Percentiles rank a stretch among this genome's conserved stretches.
Conservation (phyloP, 1,140 invertebrate species). For the Arion vulgaris region DNA sequence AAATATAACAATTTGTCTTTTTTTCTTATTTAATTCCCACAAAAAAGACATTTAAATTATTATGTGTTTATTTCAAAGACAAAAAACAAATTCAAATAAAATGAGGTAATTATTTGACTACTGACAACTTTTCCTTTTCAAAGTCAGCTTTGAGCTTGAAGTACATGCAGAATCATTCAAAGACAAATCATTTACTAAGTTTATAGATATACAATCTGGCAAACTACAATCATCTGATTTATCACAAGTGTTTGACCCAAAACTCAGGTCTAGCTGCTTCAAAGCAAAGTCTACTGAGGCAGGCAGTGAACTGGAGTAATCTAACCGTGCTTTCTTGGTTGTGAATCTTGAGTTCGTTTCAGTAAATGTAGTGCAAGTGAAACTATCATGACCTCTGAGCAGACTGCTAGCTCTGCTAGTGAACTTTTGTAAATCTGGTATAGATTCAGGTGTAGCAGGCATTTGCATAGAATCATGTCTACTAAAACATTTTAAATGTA, state of each 20-base stretch:
- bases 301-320: not conserved
- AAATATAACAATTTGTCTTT: not conserved
- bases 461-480: not conserved
- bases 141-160: not conserved
- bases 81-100: not conserved
- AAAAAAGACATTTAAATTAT: not conserved
- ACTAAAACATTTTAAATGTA: not conserved
- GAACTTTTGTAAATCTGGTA: slow-evolving; percentile 6
- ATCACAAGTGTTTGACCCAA: not conserved
- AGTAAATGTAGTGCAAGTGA: not conserved
- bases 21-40: not conserved
- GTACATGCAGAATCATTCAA: not conserved
- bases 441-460: slow-evolving; percentile 12
- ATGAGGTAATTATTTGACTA: not conserved
- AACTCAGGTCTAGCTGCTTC: not conserved
- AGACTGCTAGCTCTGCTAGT: not conserved
- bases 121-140: slow-evolving; percentile 1
- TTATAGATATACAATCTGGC: not conserved
- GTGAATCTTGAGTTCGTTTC: not conserved
- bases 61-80: not conserved
- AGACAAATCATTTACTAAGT: not conserved
- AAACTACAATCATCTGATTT: not conserved
- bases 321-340: slow-evolving; percentile 8
- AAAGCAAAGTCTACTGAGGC: not conserved
- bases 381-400: slow-evolving; percentile 9